Conservation (phyloP, 1,140 invertebrate species). For the Heliconius eleuchia region DNA sequence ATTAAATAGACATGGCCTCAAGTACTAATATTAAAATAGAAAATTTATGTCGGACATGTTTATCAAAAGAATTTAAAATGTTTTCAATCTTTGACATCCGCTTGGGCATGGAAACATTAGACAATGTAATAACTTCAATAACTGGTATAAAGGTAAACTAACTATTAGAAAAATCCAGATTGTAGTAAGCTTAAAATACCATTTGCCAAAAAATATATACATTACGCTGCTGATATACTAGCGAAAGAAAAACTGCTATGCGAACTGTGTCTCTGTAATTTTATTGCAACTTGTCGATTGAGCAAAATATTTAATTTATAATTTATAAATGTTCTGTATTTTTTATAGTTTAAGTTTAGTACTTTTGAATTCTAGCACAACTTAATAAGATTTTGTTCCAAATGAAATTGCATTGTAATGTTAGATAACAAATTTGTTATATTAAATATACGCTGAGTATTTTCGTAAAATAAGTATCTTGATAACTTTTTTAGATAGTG, state of each 20-base stretch:
- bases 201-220: not conserved
- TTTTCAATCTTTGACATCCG: conserved; percentile 57
- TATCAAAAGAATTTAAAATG: conserved; percentile 59
- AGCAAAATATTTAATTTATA: not conserved
- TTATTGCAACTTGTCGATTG: not conserved
- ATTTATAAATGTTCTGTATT: not conserved
- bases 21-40: conserved; percentile 50
- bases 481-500: conserved; percentile 48
- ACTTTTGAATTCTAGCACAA: not conserved
- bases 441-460: not conserved
- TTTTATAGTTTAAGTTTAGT: not conserved
- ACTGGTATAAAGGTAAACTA: conserved; percentile 62
- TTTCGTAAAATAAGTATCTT: not conserved
- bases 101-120: conserved; percentile 45
- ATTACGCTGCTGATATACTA: not conserved
- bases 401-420: not conserved
- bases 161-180: not conserved
- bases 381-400: not conserved
- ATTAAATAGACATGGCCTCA: conserved; percentile 21
- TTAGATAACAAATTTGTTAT: not conserved
- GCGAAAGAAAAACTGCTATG: not conserved
- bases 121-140: conserved; percentile 50
- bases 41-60: conserved; percentile 68
- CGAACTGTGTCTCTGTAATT: not conserved
- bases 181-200: not conserved